phyloP scores from a whole-genome alignment of 2,797 vertebrate species.

The Martes flavigula region DNA sequence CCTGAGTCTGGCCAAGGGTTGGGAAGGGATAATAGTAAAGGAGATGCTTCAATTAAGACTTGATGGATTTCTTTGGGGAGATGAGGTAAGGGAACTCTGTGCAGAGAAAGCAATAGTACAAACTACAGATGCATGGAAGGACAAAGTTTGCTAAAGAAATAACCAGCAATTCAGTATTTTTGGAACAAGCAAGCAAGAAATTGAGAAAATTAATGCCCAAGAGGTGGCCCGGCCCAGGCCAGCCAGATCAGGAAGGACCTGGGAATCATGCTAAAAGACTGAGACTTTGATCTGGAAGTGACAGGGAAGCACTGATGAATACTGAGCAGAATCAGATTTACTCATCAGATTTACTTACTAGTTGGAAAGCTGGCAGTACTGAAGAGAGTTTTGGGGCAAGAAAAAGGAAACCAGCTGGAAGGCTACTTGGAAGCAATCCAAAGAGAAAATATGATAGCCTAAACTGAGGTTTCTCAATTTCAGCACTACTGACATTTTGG shows the following conservation, averaged over 20 bases:
- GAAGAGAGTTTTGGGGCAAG: background rate
- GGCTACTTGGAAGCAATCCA: background rate
- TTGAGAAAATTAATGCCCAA: background rate
- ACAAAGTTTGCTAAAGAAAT: background rate
- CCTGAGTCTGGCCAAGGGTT: background rate
- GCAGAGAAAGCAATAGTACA: background rate
- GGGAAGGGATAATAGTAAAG: background rate
- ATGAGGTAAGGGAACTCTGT: background rate
- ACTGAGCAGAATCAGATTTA: background rate
- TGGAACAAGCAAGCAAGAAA: background rate
- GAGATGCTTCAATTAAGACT: background rate
- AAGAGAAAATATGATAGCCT: background rate
- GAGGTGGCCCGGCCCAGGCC: background rate
- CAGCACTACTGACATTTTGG: background rate
- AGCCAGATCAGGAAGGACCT: background rate
- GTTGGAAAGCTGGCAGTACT: background rate
- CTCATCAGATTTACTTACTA: background rate
- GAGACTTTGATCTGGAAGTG: background rate
- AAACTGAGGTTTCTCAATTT: background rate
- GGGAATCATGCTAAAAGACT: background rate
- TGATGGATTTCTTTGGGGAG: background rate
- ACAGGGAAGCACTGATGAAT: background rate
- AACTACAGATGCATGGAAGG: background rate
- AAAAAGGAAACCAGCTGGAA: background rate
- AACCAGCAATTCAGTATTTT: background rate